A percentile compares a stretch with the other conserved stretches of the same genome.
Evolutionary conservation across 2,797 vertebrate genomes (phyloP).

Genomic region (Limnodromus scolopaceus): DNA sequence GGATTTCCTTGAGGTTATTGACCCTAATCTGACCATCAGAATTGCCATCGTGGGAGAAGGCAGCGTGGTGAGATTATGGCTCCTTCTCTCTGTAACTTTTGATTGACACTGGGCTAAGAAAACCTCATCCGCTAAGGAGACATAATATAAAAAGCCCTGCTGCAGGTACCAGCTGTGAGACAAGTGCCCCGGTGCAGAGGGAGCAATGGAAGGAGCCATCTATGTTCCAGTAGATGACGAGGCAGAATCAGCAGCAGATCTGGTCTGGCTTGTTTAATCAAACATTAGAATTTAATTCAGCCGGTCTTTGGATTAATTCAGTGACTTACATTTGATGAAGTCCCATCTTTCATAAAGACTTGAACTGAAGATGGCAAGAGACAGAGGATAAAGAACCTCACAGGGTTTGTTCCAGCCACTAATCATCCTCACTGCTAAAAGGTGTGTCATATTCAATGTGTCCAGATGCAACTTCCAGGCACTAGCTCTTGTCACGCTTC

Average conservation of each 20-base stretch:
- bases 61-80: neutral
- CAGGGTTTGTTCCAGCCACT: neutral
- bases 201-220: neutral
- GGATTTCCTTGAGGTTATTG: neutral
- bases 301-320: neutral
- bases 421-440: neutral
- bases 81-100: neutral
- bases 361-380: constrained; percentile 9
- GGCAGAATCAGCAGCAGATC: neutral
- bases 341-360: neutral
- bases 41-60: neutral
- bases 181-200: neutral
- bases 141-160: neutral
- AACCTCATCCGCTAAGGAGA: neutral
- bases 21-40: neutral
- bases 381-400: neutral
- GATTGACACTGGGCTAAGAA: neutral
- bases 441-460: neutral
- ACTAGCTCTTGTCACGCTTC: neutral
- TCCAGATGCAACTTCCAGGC: neutral
- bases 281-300: neutral
- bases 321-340: neutral
- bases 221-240: neutral
- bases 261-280: neutral
- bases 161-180: neutral